Evolutionary conservation across 2,888 invertebrate genomes (phyloP).

Genomic region (Ariolimax columbianus): DNA sequence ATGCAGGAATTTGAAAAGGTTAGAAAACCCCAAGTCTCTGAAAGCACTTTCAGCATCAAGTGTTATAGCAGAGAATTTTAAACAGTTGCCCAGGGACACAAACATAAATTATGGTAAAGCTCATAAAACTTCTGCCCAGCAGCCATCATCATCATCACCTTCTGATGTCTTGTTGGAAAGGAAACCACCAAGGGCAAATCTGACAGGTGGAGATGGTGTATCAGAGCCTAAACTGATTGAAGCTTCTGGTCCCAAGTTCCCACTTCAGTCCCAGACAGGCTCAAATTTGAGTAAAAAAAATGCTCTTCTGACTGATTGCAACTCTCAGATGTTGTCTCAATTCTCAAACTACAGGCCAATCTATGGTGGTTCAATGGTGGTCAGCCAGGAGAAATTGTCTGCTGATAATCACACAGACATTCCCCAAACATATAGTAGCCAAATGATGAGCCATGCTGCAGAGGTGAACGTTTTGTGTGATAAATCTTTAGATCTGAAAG

Average conservation of each 20-base stretch:
- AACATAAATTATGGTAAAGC: background rate
- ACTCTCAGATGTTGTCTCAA: background rate
- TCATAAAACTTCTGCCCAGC: background rate
- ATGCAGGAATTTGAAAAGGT: background rate
- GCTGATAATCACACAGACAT: background rate
- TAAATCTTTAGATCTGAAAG: background rate
- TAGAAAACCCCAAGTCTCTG: constrained; percentile 16
- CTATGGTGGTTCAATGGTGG: background rate
- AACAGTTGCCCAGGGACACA: background rate
- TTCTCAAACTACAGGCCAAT: background rate
- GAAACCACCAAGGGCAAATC: background rate
- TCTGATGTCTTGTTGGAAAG: background rate
- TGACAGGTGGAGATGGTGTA: background rate
- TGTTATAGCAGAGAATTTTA: constrained; percentile 26
- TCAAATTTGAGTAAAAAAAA: background rate
- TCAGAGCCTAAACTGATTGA: background rate
- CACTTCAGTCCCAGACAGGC: background rate
- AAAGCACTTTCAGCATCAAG: constrained; percentile 27
- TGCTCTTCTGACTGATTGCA: background rate
- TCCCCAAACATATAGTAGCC: background rate
- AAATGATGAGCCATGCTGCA: background rate
- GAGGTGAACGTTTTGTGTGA: background rate
- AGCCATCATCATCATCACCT: too few relatives aligned
- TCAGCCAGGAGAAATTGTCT: background rate
- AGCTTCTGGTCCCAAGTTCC: too few relatives aligned